phyloP scores from a whole-genome alignment of 1,140 invertebrate genomes.

The Polypedilum pembai region DNA sequence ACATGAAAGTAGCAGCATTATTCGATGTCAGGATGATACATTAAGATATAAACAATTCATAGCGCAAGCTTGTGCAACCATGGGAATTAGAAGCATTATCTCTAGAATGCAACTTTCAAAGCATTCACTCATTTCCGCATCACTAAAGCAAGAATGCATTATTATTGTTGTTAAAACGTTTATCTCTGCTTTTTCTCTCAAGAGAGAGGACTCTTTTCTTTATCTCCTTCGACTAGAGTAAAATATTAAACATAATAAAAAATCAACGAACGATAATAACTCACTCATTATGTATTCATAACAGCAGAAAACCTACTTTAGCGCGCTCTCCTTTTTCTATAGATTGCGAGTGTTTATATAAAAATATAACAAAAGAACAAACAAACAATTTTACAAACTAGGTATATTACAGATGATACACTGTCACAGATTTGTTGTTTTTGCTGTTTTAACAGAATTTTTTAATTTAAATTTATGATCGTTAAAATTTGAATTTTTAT shows the following conservation, averaged over 20 bases:
- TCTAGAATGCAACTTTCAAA: background rate
- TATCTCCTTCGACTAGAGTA: too few relatives aligned
- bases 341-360: background rate
- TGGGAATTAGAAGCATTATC: background rate
- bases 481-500: too few relatives aligned
- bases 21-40: background rate
- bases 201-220: too few relatives aligned
- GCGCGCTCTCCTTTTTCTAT: background rate
- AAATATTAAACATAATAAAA: background rate
- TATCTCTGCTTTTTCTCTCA: too few relatives aligned
- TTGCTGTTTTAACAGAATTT: too few relatives aligned
- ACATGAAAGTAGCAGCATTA: too few relatives aligned
- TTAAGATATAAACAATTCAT: constrained; percentile 14
- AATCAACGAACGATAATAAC: constrained; percentile 24
- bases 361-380: background rate
- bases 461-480: too few relatives aligned
- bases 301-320: constrained; percentile 23
- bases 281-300: constrained; percentile 22
- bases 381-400: constrained; percentile 12
- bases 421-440: too few relatives aligned
- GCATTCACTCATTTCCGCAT: too few relatives aligned
- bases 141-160: too few relatives aligned
- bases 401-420: background rate
- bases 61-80: background rate
- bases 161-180: too few relatives aligned